Percentiles rank a stretch among this genome's conserved stretches.
These are phyloP conservation scores for Spinus olivaceus DNA, from an alignment of 2,797 vertebrate species.

Conservation along the genomic window DNA sequence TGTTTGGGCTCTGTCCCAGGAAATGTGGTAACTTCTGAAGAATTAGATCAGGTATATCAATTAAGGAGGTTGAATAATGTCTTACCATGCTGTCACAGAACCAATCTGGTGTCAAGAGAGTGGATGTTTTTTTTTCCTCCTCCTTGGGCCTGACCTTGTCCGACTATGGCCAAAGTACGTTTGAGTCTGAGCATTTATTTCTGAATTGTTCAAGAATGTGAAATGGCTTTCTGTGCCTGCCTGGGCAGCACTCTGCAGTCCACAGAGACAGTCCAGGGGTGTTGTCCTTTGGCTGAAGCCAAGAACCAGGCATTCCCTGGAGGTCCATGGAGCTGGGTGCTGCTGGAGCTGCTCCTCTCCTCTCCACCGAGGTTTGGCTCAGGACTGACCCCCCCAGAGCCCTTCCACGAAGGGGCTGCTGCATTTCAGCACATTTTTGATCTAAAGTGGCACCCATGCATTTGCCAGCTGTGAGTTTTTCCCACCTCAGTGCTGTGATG, in stretches of 20 bases:
- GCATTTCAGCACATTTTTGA: background rate
- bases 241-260: background rate
- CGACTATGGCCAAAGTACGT: background rate
- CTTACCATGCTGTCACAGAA: background rate
- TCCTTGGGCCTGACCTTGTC: background rate
- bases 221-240: background rate
- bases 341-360: background rate
- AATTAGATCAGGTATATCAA: background rate
- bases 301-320: background rate
- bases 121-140: background rate
- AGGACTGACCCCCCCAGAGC: background rate
- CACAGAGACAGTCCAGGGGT: background rate
- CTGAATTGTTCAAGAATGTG: background rate
- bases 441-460: background rate
- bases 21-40: background rate
- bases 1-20: background rate
- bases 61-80: background rate
- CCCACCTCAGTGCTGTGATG: background rate
- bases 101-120: background rate
- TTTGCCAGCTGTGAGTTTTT: background rate
- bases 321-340: accelerated
- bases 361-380: background rate
- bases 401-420: background rate
- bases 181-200: background rate
- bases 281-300: background rate